Base-by-base conservation (phyloP, 2,797 vertebrate species). In the Xenentodon cancila region DNA sequence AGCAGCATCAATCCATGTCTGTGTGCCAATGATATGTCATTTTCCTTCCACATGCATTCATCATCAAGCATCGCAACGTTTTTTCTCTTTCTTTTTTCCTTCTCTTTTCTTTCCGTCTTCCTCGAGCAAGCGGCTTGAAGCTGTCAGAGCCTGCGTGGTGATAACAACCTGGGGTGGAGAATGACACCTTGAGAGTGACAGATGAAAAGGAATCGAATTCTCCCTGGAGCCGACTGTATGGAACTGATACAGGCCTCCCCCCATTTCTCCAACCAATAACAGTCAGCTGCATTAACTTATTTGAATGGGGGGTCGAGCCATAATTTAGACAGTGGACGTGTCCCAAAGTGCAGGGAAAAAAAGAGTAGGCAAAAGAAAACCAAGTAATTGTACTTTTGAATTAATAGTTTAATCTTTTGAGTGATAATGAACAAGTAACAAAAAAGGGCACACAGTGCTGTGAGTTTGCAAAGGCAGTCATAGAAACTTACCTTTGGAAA, bases 101-200 rank as follows among this genome's bases (percentile, higher is more conserved):
- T 19, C 48, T 20, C 34, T 59, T 56, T 53, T 48, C 9, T 44
- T 32, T 60, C 73, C 66, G n/a, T 51, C 49, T 68, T 45, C 56
- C 65, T 58, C 13, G 76, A 92, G 85, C 91, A 94, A 93, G 91
- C 92, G 78, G 81, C 90, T 93, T 92, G 90, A 91, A 94, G 92
- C 94, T 95, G 94, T 95, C 95, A 95, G 88, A 88, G 92, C 84
- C 82, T 86, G 86, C 82, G 82, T 84, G 87, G 85, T 65, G 93
- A 97, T 96, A 95, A 96, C 94, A 91, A 92, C 91, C 93, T 92
- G 92, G 90, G 93, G 94, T 94, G 93, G 92, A 94, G 91, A 96
- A 93, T 93, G 94, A 93, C 94, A 95, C 89, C 92, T 96, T 94
- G 90, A 91, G 93, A 91, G 91, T 95, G 94, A 95, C 95, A 91